Percentiles rank a stretch among this genome's conserved stretches.
Conservation (phyloP, 2,888 invertebrate genomes). For the Hylaea fasciaria region DNA sequence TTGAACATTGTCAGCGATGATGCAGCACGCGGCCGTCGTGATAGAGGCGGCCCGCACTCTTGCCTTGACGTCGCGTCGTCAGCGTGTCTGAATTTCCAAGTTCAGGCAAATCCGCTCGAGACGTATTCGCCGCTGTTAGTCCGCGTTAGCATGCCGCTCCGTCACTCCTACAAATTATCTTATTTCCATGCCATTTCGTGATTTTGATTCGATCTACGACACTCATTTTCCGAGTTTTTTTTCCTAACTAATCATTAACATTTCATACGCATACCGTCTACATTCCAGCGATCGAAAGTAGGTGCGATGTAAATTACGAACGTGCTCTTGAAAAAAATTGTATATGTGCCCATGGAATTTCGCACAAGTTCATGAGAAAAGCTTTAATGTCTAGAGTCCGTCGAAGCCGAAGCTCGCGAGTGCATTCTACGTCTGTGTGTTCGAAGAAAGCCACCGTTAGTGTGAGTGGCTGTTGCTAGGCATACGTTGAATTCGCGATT, state of each 20-base stretch:
- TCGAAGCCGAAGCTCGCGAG: slow-evolving; percentile 62
- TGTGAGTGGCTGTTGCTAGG: slow-evolving; percentile 79
- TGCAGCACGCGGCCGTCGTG: slow-evolving; percentile 41
- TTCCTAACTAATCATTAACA: slow-evolving; percentile 52
- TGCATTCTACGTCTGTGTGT: slow-evolving; percentile 66
- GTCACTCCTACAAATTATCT: slow-evolving; percentile 70
- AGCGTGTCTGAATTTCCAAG: slow-evolving; percentile 69
- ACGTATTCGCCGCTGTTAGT: slow-evolving; percentile 73
- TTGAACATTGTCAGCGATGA: not conserved
- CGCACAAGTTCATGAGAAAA: slow-evolving; percentile 52
- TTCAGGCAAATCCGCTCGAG: slow-evolving; percentile 78
- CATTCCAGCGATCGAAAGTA: slow-evolving; percentile 52
- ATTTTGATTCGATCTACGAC: slow-evolving; percentile 64
- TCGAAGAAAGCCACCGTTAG: slow-evolving; percentile 70
- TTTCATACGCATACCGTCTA: slow-evolving; percentile 52
- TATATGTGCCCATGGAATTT: slow-evolving; percentile 39
- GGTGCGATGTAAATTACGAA: slow-evolving; percentile 47
- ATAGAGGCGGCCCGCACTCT: slow-evolving; percentile 64
- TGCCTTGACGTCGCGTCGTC: slow-evolving; percentile 15
- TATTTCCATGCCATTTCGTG: slow-evolving; percentile 69
- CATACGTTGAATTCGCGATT: slow-evolving; percentile 80
- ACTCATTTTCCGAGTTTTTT: slow-evolving; percentile 45
- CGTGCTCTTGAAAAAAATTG: slow-evolving; percentile 50
- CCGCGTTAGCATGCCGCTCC: slow-evolving; percentile 68
- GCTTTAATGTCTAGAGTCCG: slow-evolving; percentile 62